Percentiles rank a stretch among this genome's conserved stretches.
phyloP scores from a whole-genome alignment of 1,140 invertebrate species.

The Cherax quadricarinatus region DNA sequence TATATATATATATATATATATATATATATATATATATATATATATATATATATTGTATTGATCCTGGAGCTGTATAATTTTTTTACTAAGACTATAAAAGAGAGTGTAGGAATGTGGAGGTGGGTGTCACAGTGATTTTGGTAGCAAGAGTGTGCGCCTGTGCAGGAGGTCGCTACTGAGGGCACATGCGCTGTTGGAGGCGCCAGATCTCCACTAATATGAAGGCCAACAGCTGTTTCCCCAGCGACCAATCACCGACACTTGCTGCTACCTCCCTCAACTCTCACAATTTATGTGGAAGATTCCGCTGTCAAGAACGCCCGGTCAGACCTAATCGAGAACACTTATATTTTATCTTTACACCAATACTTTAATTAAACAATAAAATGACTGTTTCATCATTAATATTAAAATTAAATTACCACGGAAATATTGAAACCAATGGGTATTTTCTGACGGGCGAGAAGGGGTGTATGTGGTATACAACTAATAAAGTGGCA shows the following conservation, averaged over 20 bases:
- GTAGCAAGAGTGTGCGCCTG: neutral
- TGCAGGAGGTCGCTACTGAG: neutral
- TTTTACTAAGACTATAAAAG: neutral
- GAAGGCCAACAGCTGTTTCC: slow-evolving; percentile 22
- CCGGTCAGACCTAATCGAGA: neutral
- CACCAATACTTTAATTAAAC: neutral
- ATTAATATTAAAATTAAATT: neutral
- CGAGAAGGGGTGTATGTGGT: neutral
- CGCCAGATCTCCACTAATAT: slow-evolving; percentile 20
- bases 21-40: slow-evolving; percentile 35
- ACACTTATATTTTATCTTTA: neutral
- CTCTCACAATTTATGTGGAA: neutral
- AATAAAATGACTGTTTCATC: neutral
- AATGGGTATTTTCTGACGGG: neutral
- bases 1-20: slow-evolving; percentile 33
- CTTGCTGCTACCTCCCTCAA: neutral
- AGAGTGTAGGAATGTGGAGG: no score
- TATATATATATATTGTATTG: neutral
- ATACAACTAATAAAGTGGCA: slow-evolving; percentile 12
- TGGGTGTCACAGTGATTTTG: no score
- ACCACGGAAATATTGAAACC: neutral
- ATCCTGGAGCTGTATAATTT: no score
- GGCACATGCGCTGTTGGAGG: neutral
- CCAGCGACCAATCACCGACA: slow-evolving; percentile 16
- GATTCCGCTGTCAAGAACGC: neutral